phyloP scores from a whole-genome alignment of 2,113 vertebrate species.

The Sterrhoptilus dennistouni region DNA sequence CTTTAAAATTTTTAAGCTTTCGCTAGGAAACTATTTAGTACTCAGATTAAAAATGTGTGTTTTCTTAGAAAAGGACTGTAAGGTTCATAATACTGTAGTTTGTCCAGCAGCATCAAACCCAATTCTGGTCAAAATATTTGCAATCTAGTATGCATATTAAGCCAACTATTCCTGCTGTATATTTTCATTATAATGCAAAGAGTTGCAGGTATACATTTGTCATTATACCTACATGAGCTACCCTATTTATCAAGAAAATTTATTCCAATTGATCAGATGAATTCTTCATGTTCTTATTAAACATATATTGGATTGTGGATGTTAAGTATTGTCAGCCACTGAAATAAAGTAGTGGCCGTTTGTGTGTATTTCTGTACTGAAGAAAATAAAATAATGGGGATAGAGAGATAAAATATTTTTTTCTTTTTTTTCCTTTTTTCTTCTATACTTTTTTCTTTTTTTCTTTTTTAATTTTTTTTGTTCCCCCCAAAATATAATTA shows the following conservation, averaged over 20 bases:
- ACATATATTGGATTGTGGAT: background rate
- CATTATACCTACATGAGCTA: background rate
- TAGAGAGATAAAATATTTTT: background rate
- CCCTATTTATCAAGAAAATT: background rate
- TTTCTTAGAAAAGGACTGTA: background rate
- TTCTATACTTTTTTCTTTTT: background rate
- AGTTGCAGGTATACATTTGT: background rate
- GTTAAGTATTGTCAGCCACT: background rate
- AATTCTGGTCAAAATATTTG: background rate
- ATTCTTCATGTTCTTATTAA: background rate
- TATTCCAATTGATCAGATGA: background rate
- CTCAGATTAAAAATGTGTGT: background rate
- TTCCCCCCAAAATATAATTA: background rate
- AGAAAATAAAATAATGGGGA: background rate
- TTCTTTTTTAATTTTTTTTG: background rate
- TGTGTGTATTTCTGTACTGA: background rate
- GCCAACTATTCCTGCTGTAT: background rate
- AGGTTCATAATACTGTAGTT: background rate
- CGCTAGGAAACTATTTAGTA: background rate
- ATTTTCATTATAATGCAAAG: background rate
- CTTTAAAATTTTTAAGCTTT: background rate
- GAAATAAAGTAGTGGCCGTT: background rate
- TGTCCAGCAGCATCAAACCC: background rate
- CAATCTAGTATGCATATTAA: background rate
- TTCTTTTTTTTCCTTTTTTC: accelerated